Evolutionary conservation across 2,113 vertebrate species (phyloP), one percentile per base, ranked within the genome.

Genomic region (Hemiprocne comata): DNA sequence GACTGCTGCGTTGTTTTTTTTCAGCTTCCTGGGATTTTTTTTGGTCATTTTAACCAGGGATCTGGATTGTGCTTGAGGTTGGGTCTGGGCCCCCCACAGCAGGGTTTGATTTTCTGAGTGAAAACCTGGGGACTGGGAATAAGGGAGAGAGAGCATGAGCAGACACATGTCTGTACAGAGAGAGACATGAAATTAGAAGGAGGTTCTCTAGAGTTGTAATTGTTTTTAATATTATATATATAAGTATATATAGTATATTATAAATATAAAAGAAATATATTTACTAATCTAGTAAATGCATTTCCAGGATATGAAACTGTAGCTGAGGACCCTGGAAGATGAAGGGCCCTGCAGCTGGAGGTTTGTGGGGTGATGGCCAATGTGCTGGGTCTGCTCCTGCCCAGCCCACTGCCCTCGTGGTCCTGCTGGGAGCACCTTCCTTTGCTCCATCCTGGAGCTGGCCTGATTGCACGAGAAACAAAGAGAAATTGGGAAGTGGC

Each of bases 151-250:
- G 34, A 6, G 17, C 15, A 1, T 4, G n/a, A 18, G 16, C 24
- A 54, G 55, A 42, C 12, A 20, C 0, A 0, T 0, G 0, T 25
- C 11, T 33, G 64, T 25, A 44, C 34, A 34, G n/a, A 17, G 48
- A 40, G 31, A 46, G 23, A 34, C 53, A 9, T 16, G 33, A 34
- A 62, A 14, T 5, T 7, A 9, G 11, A 12, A 20, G 13, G 23
- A 24, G 15, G 10, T 74, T 19, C 40, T 38, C 23, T 24, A 62
- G 28, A 31, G 24, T 62, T 8, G 40, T 42, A 42, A 42, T 42
- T 42, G 40, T 42, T 42, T 42, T 42, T 12, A 42, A 42, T 42
- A n/a, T n/a, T n/a, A n/a, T 42, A 42, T 13, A 42, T 42, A 42
- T 42, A 42, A 42, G 40, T 42, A 42, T 42, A 13, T 42, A 42